Evolutionary conservation across 2,113 vertebrate genomes (phyloP).

Genomic region (Python bivittatus): DNA sequence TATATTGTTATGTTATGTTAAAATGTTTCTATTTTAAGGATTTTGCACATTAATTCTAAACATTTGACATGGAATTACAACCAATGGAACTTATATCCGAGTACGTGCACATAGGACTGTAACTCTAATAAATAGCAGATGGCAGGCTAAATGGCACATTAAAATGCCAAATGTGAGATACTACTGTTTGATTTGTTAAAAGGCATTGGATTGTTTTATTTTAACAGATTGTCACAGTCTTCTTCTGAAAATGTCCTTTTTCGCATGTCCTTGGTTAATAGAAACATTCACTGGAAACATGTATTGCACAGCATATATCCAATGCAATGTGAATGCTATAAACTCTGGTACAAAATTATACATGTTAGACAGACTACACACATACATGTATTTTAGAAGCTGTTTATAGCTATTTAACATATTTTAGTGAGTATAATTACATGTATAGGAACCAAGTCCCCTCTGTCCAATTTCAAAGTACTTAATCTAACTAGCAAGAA

Average conservation of each 20-base stretch:
- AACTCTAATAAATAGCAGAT: slow-evolving; percentile 21
- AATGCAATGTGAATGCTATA: neutral
- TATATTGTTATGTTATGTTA: no score
- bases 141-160: slow-evolving; percentile 16
- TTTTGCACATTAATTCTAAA: slow-evolving; percentile 1
- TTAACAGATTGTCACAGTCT: neutral
- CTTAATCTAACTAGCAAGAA: neutral
- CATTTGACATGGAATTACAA: slow-evolving; percentile 2
- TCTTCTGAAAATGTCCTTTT: slow-evolving; percentile 17
- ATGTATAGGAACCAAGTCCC: neutral
- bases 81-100: neutral
- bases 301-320: neutral
- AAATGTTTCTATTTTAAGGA: neutral
- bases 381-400: neutral
- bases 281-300: slow-evolving; percentile 12
- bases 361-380: neutral
- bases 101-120: neutral
- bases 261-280: neutral
- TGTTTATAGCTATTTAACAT: neutral
- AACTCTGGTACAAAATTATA: neutral
- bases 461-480: neutral
- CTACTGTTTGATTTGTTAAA: slow-evolving; percentile 14
- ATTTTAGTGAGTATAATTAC: neutral
- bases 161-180: neutral
- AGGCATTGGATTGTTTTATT: slow-evolving; percentile 1